phyloP scores from a whole-genome alignment of 2,113 vertebrate genomes.

The Antechinus stuartii region DNA sequence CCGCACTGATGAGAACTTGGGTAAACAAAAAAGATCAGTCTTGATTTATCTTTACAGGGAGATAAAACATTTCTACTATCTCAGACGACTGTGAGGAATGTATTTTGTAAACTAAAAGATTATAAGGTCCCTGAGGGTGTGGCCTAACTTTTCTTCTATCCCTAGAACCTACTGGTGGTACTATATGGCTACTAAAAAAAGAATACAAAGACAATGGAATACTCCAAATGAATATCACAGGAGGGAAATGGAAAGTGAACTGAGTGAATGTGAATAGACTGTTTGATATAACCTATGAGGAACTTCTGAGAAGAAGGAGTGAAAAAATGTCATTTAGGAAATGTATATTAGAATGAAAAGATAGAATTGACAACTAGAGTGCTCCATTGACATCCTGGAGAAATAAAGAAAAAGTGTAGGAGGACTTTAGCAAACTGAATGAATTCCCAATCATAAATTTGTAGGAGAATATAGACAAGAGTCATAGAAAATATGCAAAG shows the following conservation, averaged over 20 bases:
- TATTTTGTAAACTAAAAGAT: not conserved
- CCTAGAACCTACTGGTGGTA: not conserved
- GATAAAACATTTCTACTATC: not conserved
- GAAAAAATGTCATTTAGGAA: not conserved
- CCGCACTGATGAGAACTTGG: not conserved
- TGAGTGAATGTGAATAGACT: not conserved
- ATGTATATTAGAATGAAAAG: not conserved
- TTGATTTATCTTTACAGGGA: not conserved
- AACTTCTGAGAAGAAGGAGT: not conserved
- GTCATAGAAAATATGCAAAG: not conserved
- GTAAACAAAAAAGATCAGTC: not conserved
- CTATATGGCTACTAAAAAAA: not conserved
- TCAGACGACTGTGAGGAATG: not conserved
- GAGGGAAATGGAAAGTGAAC: not conserved
- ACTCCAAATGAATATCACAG: not conserved
- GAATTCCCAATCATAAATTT: not conserved
- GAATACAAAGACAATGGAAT: not conserved
- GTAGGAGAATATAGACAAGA: not conserved
- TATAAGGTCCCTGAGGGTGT: not conserved
- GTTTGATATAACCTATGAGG: not conserved
- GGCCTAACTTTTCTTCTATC: not conserved
- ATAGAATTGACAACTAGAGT: not conserved
- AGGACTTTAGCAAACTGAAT: not conserved
- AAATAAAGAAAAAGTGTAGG: not conserved
- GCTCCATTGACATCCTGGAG: not conserved